Evolutionary conservation across 64 coral and sea anemone genomes (phyloP).

Genomic region (Montipora efflorescens): DNA sequence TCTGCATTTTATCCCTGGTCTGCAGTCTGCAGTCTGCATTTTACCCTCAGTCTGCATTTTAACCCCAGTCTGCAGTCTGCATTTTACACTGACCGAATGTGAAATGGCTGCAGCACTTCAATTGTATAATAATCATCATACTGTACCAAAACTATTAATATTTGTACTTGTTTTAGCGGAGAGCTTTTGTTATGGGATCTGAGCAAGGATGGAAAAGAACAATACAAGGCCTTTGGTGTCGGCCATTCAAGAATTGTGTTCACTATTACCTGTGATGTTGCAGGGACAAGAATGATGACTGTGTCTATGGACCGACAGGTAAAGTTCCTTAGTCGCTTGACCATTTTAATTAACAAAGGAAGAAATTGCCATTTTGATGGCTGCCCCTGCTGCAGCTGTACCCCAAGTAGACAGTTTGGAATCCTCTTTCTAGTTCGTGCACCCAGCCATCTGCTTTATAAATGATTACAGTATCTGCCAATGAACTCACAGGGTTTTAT

Average conservation of each 20-base stretch:
- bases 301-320: constrained; percentile 99
- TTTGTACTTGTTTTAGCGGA: constrained; percentile 55
- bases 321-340: background rate
- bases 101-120: background rate
- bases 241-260: constrained; percentile 97
- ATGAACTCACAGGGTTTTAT: no score
- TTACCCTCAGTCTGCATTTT: constrained; percentile 25
- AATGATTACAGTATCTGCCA: no score
- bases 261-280: constrained; percentile 55
- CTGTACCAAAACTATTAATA: background rate
- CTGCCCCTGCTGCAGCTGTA: no score
- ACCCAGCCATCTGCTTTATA: no score
- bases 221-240: constrained; percentile 67
- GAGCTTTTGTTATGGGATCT: constrained; percentile 90
- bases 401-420: no score
- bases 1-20: constrained; percentile 32
- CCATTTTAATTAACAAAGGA: background rate
- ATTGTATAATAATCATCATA: no score
- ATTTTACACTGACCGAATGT: background rate
- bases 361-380: background rate
- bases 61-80: constrained; percentile 7
- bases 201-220: constrained; percentile 68
- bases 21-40: constrained; percentile 19
- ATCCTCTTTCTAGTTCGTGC: no score
- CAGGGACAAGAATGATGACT: constrained; percentile 71